A percentile compares a stretch with the other conserved stretches of the same genome.
phyloP scores from a whole-genome alignment of 2,797 vertebrate species.

The Chrosomus eos region DNA sequence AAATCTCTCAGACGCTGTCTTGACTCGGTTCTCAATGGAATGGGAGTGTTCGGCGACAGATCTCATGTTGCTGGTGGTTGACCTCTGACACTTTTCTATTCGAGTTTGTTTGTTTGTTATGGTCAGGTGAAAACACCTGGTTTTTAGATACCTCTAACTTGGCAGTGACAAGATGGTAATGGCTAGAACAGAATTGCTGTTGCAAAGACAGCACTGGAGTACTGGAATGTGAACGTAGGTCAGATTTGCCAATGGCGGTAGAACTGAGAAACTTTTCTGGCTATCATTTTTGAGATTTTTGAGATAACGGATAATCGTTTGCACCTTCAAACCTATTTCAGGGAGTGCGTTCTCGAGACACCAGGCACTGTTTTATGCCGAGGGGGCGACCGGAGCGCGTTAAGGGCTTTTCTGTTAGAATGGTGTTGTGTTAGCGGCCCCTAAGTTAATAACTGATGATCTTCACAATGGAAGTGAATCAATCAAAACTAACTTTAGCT shows the following conservation, averaged over 20 bases:
- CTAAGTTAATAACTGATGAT: no score
- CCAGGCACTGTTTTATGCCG: no score
- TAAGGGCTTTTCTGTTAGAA: no score
- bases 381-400: no score
- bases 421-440: no score
- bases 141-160: slow-evolving; percentile 63
- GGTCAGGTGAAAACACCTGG: slow-evolving; percentile 63
- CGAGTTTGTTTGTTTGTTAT: slow-evolving; percentile 20
- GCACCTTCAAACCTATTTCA: no score
- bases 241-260: background rate
- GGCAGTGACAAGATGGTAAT: slow-evolving; percentile 58
- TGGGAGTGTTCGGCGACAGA: slow-evolving; percentile 19
- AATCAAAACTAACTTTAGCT: no score
- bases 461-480: no score
- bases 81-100: background rate
- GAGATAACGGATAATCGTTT: no score
- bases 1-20: slow-evolving; percentile 42
- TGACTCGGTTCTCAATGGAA: slow-evolving; percentile 45
- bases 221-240: slow-evolving; percentile 43
- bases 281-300: background rate
- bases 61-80: slow-evolving; percentile 17
- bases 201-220: slow-evolving; percentile 28
- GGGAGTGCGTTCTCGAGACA: no score
- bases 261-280: background rate
- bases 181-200: slow-evolving; percentile 64